Base-by-base conservation (phyloP, 23 tunicate species). In the Aplidium turbinatum region DNA sequence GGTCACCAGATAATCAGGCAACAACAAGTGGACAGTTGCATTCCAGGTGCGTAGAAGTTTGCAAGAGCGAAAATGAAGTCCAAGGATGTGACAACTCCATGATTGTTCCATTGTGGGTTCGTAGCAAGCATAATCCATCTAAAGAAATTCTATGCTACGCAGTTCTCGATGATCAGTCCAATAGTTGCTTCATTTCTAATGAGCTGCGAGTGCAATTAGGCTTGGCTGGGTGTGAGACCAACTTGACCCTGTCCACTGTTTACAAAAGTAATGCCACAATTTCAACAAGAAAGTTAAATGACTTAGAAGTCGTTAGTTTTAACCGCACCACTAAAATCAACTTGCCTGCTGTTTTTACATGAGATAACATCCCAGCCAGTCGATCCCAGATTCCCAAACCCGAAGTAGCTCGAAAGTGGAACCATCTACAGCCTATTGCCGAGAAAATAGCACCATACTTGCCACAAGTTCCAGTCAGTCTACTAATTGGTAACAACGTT, bases 401-500 rank as follows among this genome's bases (percentile, higher is more conserved):
- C 5, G 33, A 70, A 47, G n/a, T 47, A 30, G 76, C 76, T 2
- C 36, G n/a, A 70, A 47, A 22, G 25, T 70, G 76, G 76, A 4
- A 24, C 3, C 76, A 70, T 31, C 35, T 70, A n/a, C 18, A 70
- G 58, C 20, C 76, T 4, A 47, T 70, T 11, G 6, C 76, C 13
- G 58, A 30, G 18, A 24, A 70, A 28, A 70, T 70, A 23, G 3
- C 31, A 3, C 60, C 60, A 3, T 70, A 23, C 13, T 58, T 31
- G 7, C 4, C 58, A 5, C 3, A 47, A 3, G 60, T 26, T 6
- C 11, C 33, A 25, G 38, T 70, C 30, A 5, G 47, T 47, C 3
- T 70, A 16, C 38, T 70, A 4, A 47, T 70, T 31, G 76, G 76
- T 4, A 70, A 47, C 24, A 70, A 70, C 47, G 60, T 70, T 4